These are phyloP conservation scores for Syngnathus acus DNA, from an alignment of 2,797 vertebrate genomes.

Conservation along the genomic window DNA sequence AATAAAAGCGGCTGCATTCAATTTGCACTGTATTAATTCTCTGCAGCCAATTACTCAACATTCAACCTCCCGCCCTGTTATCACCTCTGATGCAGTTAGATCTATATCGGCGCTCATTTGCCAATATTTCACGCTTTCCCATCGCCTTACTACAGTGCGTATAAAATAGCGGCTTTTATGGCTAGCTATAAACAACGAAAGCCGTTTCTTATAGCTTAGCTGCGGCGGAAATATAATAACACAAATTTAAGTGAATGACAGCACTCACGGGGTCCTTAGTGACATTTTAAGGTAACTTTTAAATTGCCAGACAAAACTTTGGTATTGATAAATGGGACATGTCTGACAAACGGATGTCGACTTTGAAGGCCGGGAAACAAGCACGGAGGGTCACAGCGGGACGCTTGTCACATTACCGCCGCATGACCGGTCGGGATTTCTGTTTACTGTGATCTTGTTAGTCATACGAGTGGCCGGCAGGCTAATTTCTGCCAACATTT, in stretches of 20 bases:
- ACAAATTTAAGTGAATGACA: constrained; percentile 2
- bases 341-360: background rate
- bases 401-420: constrained; percentile 30
- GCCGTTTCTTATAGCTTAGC: background rate
- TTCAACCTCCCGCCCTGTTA: background rate
- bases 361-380: background rate
- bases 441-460: constrained; percentile 33
- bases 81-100: background rate
- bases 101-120: background rate
- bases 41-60: constrained; percentile 5
- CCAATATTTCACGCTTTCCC: constrained; percentile 1
- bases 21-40: background rate
- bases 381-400: constrained; percentile 30
- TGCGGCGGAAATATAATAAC: background rate
- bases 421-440: constrained; percentile 19
- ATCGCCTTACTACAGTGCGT: background rate
- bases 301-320: too few species aligned
- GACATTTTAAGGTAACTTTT: background rate
- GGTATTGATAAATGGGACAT: too few species aligned
- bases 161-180: constrained; percentile 4
- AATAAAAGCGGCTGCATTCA: background rate
- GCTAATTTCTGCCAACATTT: constrained; percentile 34
- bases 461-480: constrained; percentile 37
- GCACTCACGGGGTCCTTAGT: background rate
- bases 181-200: background rate